A percentile compares a stretch with the other conserved stretches of the same genome.
Conservation (phyloP, 2,888 invertebrate species). For the Sialis fuliginosa region DNA sequence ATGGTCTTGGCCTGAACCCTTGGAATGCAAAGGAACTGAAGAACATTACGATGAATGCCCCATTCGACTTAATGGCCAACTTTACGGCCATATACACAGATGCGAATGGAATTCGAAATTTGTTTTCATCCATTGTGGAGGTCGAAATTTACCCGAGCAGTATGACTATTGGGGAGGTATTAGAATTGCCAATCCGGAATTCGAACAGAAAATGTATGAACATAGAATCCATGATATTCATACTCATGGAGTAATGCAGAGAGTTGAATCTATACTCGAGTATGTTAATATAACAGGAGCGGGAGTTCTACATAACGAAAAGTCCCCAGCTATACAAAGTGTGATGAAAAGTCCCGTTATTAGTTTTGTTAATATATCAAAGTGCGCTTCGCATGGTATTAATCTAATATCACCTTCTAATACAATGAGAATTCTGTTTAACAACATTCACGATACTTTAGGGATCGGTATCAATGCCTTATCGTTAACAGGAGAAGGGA, state of each 20-base stretch:
- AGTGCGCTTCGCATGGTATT: constrained; percentile 81
- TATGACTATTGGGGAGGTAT: constrained; percentile 92
- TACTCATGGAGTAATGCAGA: constrained; percentile 51
- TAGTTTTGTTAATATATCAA: constrained; percentile 63
- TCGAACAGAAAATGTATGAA: constrained; percentile 71
- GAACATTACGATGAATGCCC: constrained; percentile 64
- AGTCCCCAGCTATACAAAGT: constrained; percentile 80
- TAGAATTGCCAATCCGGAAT: constrained; percentile 75
- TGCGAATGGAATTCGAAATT: constrained; percentile 83
- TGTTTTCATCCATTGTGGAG: constrained; percentile 84
- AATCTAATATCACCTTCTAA: constrained; percentile 80
- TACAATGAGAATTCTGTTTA: constrained; percentile 56
- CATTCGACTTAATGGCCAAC: constrained; percentile 75
- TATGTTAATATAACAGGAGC: constrained; percentile 78
- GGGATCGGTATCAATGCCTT: constrained; percentile 84
- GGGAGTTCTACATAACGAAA: constrained; percentile 89
- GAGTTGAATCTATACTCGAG: constrained; percentile 59
- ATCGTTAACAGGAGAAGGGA: constrained; percentile 82
- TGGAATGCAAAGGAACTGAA: constrained; percentile 68
- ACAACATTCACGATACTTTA: constrained; percentile 58
- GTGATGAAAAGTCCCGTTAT: constrained; percentile 73
- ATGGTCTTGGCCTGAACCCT: constrained; percentile 90
- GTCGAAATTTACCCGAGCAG: constrained; percentile 40
- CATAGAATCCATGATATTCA: constrained; percentile 65
- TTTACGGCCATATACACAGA: constrained; percentile 66